A percentile compares a stretch with the other conserved stretches of the same genome.
phyloP scores from a whole-genome alignment of 2,888 invertebrate species.

The Eucriotettix oculatus region DNA sequence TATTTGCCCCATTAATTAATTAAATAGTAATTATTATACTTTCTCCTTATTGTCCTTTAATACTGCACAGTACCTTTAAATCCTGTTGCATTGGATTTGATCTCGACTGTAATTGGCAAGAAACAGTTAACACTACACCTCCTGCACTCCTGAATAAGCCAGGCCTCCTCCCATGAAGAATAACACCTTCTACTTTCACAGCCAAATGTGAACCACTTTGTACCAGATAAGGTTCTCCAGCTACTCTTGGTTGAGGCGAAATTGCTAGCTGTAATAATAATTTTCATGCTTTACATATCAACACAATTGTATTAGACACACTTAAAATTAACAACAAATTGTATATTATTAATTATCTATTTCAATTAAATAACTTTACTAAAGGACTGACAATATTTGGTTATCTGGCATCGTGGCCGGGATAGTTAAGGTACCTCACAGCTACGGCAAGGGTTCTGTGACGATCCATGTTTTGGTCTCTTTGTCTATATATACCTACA shows the following conservation, averaged over 20 bases:
- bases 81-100: constrained; percentile 8
- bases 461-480: too few relatives aligned
- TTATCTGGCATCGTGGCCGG: too few relatives aligned
- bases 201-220: constrained; percentile 73
- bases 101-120: constrained; percentile 40
- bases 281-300: too few relatives aligned
- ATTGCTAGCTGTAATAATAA: constrained; percentile 39
- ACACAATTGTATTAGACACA: too few relatives aligned
- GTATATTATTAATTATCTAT: too few relatives aligned
- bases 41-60: not conserved
- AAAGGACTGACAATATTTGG: too few relatives aligned
- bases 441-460: too few relatives aligned
- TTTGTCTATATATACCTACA: too few relatives aligned
- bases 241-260: constrained; percentile 59
- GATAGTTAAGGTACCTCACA: too few relatives aligned
- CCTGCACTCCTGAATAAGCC: constrained; percentile 54
- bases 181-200: constrained; percentile 85
- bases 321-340: too few relatives aligned
- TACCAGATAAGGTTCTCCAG: constrained; percentile 70
- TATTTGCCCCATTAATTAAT: constrained; percentile 3
- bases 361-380: too few relatives aligned
- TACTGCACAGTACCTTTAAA: constrained; percentile 12
- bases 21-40: not conserved
- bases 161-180: constrained; percentile 52
- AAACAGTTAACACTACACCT: constrained; percentile 52